Conservation (phyloP, 2,113 vertebrate genomes). For the Hyla sarda region DNA sequence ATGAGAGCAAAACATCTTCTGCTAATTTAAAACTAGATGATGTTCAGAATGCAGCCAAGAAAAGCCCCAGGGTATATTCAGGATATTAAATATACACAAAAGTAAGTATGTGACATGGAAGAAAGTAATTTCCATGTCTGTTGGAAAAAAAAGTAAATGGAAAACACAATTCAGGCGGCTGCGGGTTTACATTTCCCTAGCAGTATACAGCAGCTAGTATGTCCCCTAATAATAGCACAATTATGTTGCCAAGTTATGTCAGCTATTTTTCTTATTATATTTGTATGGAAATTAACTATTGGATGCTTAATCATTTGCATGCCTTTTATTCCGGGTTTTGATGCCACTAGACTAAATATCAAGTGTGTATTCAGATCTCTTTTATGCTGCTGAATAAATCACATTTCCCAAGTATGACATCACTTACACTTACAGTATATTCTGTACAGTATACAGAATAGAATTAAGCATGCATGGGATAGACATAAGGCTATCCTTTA, state of each 20-base stretch:
- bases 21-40: slow-evolving; percentile 50
- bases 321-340: slow-evolving; percentile 2
- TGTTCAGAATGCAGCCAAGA: slow-evolving; percentile 47
- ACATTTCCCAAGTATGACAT: not conserved
- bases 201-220: not conserved
- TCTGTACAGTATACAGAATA: not conserved
- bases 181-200: not conserved
- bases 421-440: not conserved
- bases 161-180: slow-evolving; percentile 32
- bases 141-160: slow-evolving; percentile 26
- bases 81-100: slow-evolving; percentile 57
- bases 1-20: slow-evolving; percentile 54
- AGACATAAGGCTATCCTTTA: no score
- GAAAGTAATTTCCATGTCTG: slow-evolving; percentile 34
- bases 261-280: slow-evolving; percentile 22
- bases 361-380: slow-evolving; percentile 8
- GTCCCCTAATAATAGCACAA: slow-evolving; percentile 5
- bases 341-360: slow-evolving; percentile 14
- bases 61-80: slow-evolving; percentile 50
- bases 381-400: not conserved
- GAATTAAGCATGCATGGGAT: no score
- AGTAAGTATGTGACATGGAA: slow-evolving; percentile 52
- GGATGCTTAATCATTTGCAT: slow-evolving; percentile 11
- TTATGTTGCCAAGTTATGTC: slow-evolving; percentile 24
- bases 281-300: slow-evolving; percentile 26